A percentile compares a stretch with the other conserved stretches of the same genome.
These are phyloP conservation scores for Cassiopea xamachana DNA, from an alignment of 30 jellyfish, hydroid and myxozoan genomes.

Conservation along the genomic window DNA sequence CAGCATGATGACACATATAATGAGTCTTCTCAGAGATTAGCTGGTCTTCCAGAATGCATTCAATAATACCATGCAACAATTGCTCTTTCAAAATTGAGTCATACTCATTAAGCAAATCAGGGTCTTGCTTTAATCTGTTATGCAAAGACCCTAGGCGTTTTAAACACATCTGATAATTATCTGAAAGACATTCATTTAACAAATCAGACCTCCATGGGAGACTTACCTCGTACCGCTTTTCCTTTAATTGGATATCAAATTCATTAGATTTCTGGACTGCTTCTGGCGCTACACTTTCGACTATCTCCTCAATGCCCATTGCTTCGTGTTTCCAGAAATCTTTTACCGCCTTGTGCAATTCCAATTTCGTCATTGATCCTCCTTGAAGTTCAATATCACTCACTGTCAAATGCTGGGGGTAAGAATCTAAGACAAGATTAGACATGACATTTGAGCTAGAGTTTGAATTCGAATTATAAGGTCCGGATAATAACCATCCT, in stretches of 20 bases:
- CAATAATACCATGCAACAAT: conserved; percentile 18
- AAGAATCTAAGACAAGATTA: conserved; percentile 9
- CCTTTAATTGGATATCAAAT: conserved; percentile 19
- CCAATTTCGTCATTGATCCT: not conserved
- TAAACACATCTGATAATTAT: conserved; percentile 18
- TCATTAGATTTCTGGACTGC: not conserved
- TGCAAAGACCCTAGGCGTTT: conserved; percentile 16
- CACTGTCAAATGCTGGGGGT: not conserved
- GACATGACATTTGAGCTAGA: conserved; percentile 1
- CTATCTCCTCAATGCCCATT: conserved; percentile 7
- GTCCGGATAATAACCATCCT: conserved; percentile 67
- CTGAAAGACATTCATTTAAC: not conserved
- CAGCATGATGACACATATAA: conserved; percentile 45
- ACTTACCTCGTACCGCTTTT: conserved; percentile 17
- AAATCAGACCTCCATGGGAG: conserved; percentile 52
- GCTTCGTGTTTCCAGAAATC: conserved; percentile 58
- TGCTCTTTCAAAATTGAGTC: conserved; percentile 41
- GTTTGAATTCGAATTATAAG: not conserved
- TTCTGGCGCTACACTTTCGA: not conserved
- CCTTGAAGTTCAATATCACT: not conserved
- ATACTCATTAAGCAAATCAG: conserved; percentile 39
- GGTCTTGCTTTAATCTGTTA: conserved; percentile 19
- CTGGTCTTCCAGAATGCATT: conserved; percentile 37
- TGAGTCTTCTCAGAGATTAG: conserved; percentile 2
- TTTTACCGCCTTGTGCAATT: not conserved